Base-by-base conservation (phyloP, 2,113 vertebrate species). In the Mus musculus region DNA sequence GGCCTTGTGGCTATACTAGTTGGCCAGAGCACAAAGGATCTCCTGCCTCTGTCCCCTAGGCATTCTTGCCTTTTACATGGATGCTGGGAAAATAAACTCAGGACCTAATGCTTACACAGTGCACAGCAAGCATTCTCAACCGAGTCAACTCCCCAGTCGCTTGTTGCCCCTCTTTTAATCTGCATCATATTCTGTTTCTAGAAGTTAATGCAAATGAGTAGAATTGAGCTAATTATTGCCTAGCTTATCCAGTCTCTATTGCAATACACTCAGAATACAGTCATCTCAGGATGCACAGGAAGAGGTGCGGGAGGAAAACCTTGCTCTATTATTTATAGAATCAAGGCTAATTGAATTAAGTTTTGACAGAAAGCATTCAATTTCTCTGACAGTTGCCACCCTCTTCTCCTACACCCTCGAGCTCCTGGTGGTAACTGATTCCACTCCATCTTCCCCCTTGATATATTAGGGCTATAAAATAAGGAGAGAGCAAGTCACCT, bases 401-500 rank as follows among this genome's bases (percentile, higher is more conserved):
- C 96, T 42, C 94, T 98, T 96, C 97, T 86, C 97, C 97, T 89
- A 95, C 96, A 98, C 82, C 97, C 95, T 94, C 89, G 93, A 98
- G 96, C 97, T 98, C 98, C 97, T 80, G 61, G 80, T 67, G 96
- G 97, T 96, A 95, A 94, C 94, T 96, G 97, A 94, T 97, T 98
- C 78, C 36, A 84, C 92, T 97, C 94, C 95, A 91, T 96, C 97
- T 98, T 97, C 96, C 78, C 36, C 91, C 98, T 97, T 98, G 99
- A 99, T 99, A 96, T 98, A 99, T 98, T 98, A 99, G 98, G 59
- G 98, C 98, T 97, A 99, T 99, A 99, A 99, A 98, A 96, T 97
- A 97, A 97, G 98, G 98, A 98, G 98, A 99, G 98, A 99, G 98
- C 98, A 98, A 99, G 98, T 99, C 99, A 99, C 99, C 99, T 99